Conservation (phyloP, 2,797 vertebrate genomes). For the Neosilurus mollespiculum region DNA sequence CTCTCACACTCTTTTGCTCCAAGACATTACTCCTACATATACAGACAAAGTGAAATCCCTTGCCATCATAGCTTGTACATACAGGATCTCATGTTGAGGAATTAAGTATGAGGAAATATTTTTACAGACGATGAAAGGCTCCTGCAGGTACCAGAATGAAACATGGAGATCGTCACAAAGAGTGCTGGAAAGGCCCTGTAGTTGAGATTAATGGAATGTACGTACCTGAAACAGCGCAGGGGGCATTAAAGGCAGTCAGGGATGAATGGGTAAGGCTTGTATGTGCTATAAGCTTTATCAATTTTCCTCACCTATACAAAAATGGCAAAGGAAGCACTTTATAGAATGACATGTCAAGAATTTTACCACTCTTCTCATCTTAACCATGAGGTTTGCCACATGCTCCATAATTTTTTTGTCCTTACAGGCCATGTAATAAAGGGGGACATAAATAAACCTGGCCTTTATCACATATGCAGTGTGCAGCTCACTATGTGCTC, state of each 20-base stretch:
- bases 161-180: slow-evolving; percentile 41
- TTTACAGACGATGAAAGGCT: slow-evolving; percentile 41
- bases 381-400: slow-evolving; percentile 20
- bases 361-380: slow-evolving; percentile 24
- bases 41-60: slow-evolving; percentile 25
- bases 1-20: not conserved
- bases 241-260: slow-evolving; percentile 52
- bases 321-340: slow-evolving; percentile 42
- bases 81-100: slow-evolving; percentile 38
- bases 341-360: slow-evolving; percentile 43
- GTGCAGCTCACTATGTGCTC: not conserved
- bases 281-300: slow-evolving; percentile 54
- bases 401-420: slow-evolving; percentile 42
- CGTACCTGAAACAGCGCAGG: slow-evolving; percentile 29
- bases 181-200: slow-evolving; percentile 20
- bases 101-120: slow-evolving; percentile 38
- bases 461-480: not conserved
- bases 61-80: slow-evolving; percentile 33
- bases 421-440: slow-evolving; percentile 50
- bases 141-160: slow-evolving; percentile 47
- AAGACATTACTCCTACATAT: slow-evolving; percentile 13
- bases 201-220: slow-evolving; percentile 52
- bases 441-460: slow-evolving; percentile 47
- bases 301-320: slow-evolving; percentile 50
- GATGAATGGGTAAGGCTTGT: slow-evolving; percentile 55